Conservation (phyloP, 2,113 vertebrate species). For the Microcebus griseorufus region DNA sequence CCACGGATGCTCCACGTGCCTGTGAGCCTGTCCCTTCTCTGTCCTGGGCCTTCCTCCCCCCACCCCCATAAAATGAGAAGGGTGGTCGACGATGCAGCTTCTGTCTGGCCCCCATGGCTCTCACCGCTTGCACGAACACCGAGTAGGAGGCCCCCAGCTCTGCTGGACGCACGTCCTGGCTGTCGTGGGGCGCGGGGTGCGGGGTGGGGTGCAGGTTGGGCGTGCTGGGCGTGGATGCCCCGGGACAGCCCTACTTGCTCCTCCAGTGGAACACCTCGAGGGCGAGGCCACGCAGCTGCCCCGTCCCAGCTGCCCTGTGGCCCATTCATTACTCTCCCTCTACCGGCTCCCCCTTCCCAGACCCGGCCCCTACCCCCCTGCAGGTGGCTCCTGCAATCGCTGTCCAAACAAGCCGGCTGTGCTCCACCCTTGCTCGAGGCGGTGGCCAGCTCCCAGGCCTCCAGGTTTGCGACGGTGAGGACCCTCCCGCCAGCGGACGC, state of each 20-base stretch:
- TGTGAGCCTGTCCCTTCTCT: neutral
- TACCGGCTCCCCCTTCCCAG: rapidly evolving
- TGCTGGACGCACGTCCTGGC: too few species aligned
- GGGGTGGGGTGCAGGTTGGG: rapidly evolving
- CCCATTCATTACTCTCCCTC: neutral
- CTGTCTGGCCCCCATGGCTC: neutral
- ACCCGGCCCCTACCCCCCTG: too few species aligned
- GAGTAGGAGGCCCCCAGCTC: neutral
- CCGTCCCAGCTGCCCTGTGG: too few species aligned
- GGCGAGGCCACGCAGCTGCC: neutral
- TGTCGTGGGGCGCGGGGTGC: too few species aligned
- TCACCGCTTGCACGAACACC: neutral
- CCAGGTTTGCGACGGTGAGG: too few species aligned
- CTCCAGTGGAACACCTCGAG: rapidly evolving
- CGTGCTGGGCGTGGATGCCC: rapidly evolving
- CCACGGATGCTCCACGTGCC: neutral
- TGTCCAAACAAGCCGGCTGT: rapidly evolving
- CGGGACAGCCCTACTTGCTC: neutral
- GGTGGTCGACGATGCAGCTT: rapidly evolving
- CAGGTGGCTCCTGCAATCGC: neutral
- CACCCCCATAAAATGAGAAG: too few species aligned
- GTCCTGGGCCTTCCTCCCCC: neutral
- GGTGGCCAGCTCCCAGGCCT: too few species aligned
- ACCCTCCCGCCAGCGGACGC: rapidly evolving
- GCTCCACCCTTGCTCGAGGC: neutral